Evolutionary conservation across 2,888 invertebrate genomes (phyloP).

Genomic region (Tetheella fluctuosa): DNA sequence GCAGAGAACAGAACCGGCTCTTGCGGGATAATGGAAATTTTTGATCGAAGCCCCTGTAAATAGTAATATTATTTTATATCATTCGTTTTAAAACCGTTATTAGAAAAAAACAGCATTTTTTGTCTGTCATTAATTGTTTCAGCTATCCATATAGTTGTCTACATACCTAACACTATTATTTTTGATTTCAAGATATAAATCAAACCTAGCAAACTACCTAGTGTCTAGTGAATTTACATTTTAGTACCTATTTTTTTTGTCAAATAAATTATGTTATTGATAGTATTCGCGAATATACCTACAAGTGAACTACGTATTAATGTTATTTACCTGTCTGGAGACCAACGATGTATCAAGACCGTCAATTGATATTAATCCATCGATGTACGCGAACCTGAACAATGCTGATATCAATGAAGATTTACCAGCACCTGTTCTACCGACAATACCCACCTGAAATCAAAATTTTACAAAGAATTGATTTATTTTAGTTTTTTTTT

Average conservation of each 20-base stretch:
- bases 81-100: too few relatives aligned
- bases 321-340: slow-evolving; percentile 74
- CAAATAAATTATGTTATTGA: too few relatives aligned
- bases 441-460: slow-evolving; percentile 85
- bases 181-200: too few relatives aligned
- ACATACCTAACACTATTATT: too few relatives aligned
- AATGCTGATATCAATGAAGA: slow-evolving; percentile 88
- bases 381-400: slow-evolving; percentile 86
- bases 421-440: slow-evolving; percentile 90
- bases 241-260: too few relatives aligned
- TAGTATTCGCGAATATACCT: background rate
- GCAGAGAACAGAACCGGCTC: slow-evolving; percentile 91
- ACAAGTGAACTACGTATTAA: too few relatives aligned
- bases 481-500: too few relatives aligned
- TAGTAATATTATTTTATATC: slow-evolving; percentile 37
- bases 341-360: slow-evolving; percentile 83
- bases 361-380: slow-evolving; percentile 87
- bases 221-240: too few relatives aligned
- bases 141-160: too few relatives aligned
- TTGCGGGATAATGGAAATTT: slow-evolving; percentile 88
- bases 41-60: slow-evolving; percentile 83
- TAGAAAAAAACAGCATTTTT: too few relatives aligned
- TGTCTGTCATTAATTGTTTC: too few relatives aligned
- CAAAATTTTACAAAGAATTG: background rate
- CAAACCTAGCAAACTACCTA: too few relatives aligned